Base-by-base conservation (phyloP, 2,888 invertebrate genomes). In the Dyspetes luteomarginatus region DNA sequence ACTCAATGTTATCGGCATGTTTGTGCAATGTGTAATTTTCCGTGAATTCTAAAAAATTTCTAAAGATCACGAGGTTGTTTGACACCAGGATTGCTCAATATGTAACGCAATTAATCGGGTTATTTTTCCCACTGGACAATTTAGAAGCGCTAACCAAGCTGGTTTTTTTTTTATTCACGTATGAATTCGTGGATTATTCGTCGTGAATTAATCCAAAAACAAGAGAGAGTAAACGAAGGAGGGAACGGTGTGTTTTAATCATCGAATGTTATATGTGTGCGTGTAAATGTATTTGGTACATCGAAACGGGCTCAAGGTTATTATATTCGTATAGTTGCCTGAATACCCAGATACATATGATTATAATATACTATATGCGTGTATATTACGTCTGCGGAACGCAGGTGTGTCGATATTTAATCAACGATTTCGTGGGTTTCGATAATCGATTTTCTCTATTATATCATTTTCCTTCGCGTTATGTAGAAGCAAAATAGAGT, bases 291-390 rank as follows among this genome's bases (percentile, higher is more conserved):
- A 64, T 64, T 56, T 58, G 68, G 73, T 65, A 75, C 67, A 87
- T 82, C 80, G 85, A 88, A 89, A 88, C 80, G 88, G 72, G 88
- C 87, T 86, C 91, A 91, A 91, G 91, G 91, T 91, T 90, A 89
- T 83, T 65, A 65, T 56, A 56, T 55, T 48, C 64, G 86, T 86
- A 85, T 86, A 87, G 85, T 82, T 84, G 86, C 85, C 86, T 85
- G 87, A 89, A 89, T 89, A 89, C 90, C 90, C 88, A 90, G 87
- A 88, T 90, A 90, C 90, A 90, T 90, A 88, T 71, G 84, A 89
- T 91, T 90, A 90, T 84, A 69, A 67, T 71, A 71, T 48, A 73
- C 19, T 45, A 79, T 9, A 7, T 50, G 15, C 15, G 5, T 45
- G 2, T 36, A 36, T 36, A 36, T 36, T 36, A 2, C 7, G 7